Evolutionary conservation across 37 sponge, comb jelly and placozoan genomes (phyloP), one percentile per base, ranked within the genome.

Genomic region (Oopsacas minuta): DNA sequence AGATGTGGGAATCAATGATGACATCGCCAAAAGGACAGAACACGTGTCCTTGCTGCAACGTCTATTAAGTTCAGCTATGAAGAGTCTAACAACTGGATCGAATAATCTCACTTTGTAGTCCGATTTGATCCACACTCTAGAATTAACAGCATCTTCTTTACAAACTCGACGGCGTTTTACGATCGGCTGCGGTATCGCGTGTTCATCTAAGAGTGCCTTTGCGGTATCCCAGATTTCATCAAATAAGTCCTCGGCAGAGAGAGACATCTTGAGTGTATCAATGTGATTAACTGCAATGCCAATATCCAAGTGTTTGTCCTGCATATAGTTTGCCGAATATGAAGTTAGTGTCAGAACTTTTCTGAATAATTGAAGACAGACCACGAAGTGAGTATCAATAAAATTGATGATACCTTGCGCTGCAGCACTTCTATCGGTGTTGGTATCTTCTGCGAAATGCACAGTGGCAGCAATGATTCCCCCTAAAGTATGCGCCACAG

Each of bases 41-140:
- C 28, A 61, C 20, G 30, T n/a, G 20, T 61, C 75, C 28, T 61
- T n/a, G 30, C 30, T n/a, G 30, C 22, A 61, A 12, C 75, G 75
- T 25, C 20, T 10, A 61, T 61, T 34, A 10, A 61, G 75, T n/a
- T 61, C 75, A 5, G 22, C 30, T n/a, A 61, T n/a, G 30, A 61
- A 61, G 28, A 25, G 28, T n/a, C 75, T n/a, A 12, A 61, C 28
- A 10, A 61, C 75, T 61, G 75, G 20, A n/a, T 61, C 75, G 30
- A 61, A 61, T 25, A 61, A n/a, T n/a, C 30, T 61, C 3, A 61
- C 75, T n/a, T 61, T 61, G 75, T 61, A 61, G 30, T 61, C 75
- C 28, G 20, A 10, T 61, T 61, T 61, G 30, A n/a, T 12, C 75
- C 75, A 61, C 30, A 61, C 30, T 25, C 75, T 10, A 10, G 20